Percentiles rank a stretch among this genome's conserved stretches.
phyloP scores from a whole-genome alignment of 2,797 vertebrate genomes.

The Gobio occitaniae region DNA sequence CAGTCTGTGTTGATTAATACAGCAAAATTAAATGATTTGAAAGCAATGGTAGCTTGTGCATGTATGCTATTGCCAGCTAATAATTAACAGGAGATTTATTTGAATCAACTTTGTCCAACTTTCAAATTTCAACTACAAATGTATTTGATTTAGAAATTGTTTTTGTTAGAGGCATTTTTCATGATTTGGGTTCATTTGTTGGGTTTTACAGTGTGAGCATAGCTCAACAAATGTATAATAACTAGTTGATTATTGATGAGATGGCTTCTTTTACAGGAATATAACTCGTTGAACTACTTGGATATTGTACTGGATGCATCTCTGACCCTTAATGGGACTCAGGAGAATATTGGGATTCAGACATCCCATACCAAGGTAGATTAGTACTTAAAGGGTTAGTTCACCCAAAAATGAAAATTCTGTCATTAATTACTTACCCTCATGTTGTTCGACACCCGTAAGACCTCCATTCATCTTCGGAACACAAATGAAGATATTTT shows the following conservation, averaged over 20 bases:
- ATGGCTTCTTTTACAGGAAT: conserved; percentile 78
- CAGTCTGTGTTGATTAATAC: neutral
- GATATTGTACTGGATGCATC: conserved; percentile 84
- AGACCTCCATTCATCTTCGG: too few relatives aligned
- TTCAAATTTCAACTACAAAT: neutral
- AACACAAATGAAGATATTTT: too few relatives aligned
- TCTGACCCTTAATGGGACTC: conserved; percentile 79
- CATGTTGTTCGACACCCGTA: too few relatives aligned
- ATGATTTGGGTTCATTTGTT: neutral
- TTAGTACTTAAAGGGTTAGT: too few relatives aligned
- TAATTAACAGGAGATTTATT: neutral
- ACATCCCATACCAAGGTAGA: conserved; percentile 79
- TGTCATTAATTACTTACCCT: too few relatives aligned
- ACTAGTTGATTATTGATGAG: neutral
- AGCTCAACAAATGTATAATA: neutral
- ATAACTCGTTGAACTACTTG: conserved; percentile 88
- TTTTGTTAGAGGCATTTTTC: neutral
- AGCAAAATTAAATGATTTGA: neutral
- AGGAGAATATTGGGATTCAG: conserved; percentile 84
- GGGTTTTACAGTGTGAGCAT: neutral
- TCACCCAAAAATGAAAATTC: too few relatives aligned
- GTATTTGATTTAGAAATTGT: neutral
- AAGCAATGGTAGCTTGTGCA: neutral
- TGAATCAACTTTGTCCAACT: neutral
- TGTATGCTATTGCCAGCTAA: neutral